These are phyloP conservation scores for Koerneria pararmatus DNA, from an alignment of 2,888 invertebrate species.

Conservation along the genomic window DNA sequence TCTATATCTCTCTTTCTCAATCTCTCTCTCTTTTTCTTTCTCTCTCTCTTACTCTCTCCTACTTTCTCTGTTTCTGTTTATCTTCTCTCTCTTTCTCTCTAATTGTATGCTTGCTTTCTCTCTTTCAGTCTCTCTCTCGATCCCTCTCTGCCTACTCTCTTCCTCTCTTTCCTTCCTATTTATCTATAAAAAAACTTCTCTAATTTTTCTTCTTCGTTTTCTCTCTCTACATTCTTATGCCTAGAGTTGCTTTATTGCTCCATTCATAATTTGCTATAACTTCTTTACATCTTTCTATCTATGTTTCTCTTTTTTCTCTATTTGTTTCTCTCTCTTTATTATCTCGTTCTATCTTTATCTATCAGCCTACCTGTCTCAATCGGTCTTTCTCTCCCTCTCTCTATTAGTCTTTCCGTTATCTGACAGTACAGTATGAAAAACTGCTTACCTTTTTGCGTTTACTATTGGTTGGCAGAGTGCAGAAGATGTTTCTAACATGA, in stretches of 20 bases:
- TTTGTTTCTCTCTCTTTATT: not conserved
- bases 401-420: not conserved
- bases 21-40: constrained; percentile 2
- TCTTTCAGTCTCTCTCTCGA: not conserved
- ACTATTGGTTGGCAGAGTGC: no score
- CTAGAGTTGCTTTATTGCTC: no score
- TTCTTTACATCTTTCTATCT: not conserved
- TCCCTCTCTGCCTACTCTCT: not conserved
- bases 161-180: not conserved
- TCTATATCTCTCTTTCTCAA: constrained; percentile 1
- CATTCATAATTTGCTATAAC: constrained; percentile 7
- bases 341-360: not conserved
- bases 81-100: not conserved
- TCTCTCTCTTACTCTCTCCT: not conserved
- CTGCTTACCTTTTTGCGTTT: no score
- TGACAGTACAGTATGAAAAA: not conserved
- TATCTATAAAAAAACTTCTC: not conserved
- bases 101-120: not conserved
- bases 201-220: not conserved
- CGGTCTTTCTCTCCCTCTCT: constrained; percentile 1
- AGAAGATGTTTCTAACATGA: no score
- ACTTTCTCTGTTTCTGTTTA: not conserved
- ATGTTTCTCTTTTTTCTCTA: not conserved
- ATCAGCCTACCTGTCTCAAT: not conserved
- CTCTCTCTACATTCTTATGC: not conserved